These are phyloP conservation scores for Charaxes varanes DNA, from an alignment of 1,140 invertebrate species.

Conservation along the genomic window DNA sequence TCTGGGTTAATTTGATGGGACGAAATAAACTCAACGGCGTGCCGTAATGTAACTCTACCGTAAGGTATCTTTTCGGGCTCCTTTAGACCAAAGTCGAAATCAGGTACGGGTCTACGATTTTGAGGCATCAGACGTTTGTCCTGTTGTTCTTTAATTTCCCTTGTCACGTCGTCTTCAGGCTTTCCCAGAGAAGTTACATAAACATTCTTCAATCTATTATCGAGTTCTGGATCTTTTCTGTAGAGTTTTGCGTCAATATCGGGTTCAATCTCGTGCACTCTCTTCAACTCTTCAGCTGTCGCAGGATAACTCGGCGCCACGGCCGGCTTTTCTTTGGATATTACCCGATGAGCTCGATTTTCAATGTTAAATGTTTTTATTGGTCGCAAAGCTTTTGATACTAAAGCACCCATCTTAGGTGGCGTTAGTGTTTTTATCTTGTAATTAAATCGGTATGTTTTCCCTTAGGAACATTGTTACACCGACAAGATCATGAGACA, in stretches of 20 bases:
- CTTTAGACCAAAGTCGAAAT: constrained; percentile 74
- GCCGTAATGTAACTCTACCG: constrained; percentile 73
- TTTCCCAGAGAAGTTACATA: constrained; percentile 77
- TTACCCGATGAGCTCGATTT: constrained; percentile 79
- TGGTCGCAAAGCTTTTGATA: constrained; percentile 50
- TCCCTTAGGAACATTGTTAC: constrained; percentile 11
- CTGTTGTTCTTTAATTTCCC: constrained; percentile 27
- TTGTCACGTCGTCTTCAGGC: constrained; percentile 55
- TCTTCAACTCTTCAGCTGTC: constrained; percentile 76
- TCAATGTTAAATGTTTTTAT: constrained; percentile 79
- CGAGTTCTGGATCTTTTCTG: constrained; percentile 75
- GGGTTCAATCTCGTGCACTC: constrained; percentile 76
- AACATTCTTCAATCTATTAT: constrained; percentile 79
- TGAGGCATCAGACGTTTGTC: constrained; percentile 38
- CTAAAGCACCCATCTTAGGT: constrained; percentile 68
- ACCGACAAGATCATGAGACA: no score
- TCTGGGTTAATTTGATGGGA: constrained; percentile 77
- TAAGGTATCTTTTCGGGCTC: constrained; percentile 70
- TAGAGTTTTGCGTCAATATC: constrained; percentile 74
- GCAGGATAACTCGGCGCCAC: constrained; percentile 78
- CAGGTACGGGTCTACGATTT: constrained; percentile 30
- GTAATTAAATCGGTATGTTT: constrained; percentile 10
- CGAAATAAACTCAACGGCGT: constrained; percentile 76
- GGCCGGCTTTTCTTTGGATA: constrained; percentile 79
- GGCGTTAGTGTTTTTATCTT: constrained; percentile 36